Evolutionary conservation across 2,888 invertebrate species (phyloP).

Genomic region (Hylaea fasciaria): DNA sequence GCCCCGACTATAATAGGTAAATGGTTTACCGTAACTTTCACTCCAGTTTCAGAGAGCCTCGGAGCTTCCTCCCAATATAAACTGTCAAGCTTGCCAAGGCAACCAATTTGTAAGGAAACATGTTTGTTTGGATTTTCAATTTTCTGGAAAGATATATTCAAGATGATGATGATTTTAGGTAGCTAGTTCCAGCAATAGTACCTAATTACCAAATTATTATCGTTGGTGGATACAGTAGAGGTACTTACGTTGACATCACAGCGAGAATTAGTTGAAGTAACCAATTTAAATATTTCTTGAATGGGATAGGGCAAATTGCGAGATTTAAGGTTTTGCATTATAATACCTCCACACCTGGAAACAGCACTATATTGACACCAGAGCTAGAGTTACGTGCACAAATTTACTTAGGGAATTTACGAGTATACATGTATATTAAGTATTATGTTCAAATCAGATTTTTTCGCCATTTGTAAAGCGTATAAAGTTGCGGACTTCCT

Average conservation of each 20-base stretch:
- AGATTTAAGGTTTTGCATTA: constrained; percentile 53
- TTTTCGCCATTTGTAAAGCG: too few relatives aligned
- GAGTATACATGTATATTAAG: too few relatives aligned
- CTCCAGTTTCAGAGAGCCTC: constrained; percentile 22
- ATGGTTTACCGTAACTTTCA: constrained; percentile 34
- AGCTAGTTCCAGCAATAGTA: too few relatives aligned
- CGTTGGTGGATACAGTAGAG: too few relatives aligned
- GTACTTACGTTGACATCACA: constrained; percentile 1
- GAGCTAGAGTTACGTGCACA: too few relatives aligned
- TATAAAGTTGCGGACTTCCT: too few relatives aligned
- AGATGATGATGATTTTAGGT: too few relatives aligned
- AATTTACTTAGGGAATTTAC: too few relatives aligned
- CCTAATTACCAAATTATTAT: not conserved
- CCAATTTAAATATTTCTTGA: constrained; percentile 50
- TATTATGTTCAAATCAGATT: too few relatives aligned
- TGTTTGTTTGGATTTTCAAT: constrained; percentile 48
- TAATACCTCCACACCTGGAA: constrained; percentile 62
- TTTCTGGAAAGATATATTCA: constrained; percentile 38
- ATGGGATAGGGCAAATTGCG: constrained; percentile 42
- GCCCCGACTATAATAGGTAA: not conserved
- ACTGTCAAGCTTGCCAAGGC: constrained; percentile 46
- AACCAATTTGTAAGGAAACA: constrained; percentile 38
- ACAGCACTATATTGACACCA: not conserved
- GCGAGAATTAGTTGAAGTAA: constrained; percentile 46
- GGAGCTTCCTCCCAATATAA: constrained; percentile 49